Conservation (phyloP, 2,888 invertebrate genomes). For the Drosophila trichaetosa region DNA sequence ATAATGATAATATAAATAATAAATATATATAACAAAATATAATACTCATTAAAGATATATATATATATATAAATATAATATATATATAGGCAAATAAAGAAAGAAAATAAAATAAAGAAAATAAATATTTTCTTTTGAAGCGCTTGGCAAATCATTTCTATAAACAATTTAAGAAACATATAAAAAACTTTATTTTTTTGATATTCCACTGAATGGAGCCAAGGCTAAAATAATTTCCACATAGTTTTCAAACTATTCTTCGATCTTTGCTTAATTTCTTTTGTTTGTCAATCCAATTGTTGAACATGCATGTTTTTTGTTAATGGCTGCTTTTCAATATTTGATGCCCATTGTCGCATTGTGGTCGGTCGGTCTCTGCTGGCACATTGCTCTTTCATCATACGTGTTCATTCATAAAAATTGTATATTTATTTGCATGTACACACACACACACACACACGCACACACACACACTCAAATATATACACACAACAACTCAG, state of each 20-base stretch:
- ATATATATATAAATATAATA: no score
- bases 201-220: background rate
- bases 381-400: conserved; percentile 71
- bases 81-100: no score
- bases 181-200: background rate
- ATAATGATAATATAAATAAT: no score
- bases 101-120: no score
- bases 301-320: background rate
- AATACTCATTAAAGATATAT: no score
- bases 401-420: conserved; percentile 81
- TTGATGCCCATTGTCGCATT: conserved; percentile 51
- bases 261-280: background rate
- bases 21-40: no score
- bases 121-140: background rate
- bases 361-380: conserved; percentile 20
- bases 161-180: background rate
- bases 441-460: conserved; percentile 28
- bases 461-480: conserved; percentile 4
- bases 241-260: background rate
- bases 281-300: conserved; percentile 1
- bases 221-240: background rate
- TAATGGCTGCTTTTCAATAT: background rate
- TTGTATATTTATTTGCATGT: conserved; percentile 79
- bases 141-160: background rate
- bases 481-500: conserved; percentile 8